Base-by-base conservation (phyloP, 2,888 invertebrate species). In the Chouioia cunea region DNA sequence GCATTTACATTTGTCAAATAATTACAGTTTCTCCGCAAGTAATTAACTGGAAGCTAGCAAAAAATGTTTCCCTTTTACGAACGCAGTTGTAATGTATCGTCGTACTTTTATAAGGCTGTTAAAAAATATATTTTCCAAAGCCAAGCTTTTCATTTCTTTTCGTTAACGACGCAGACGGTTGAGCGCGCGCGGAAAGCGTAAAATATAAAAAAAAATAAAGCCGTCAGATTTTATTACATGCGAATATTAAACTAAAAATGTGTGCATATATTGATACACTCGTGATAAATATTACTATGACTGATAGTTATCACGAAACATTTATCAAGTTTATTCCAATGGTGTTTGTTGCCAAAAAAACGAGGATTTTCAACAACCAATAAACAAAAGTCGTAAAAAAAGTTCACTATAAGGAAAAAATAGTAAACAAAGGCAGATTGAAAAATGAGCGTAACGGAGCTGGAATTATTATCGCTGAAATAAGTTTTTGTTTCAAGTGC, bases 211-310 rank as follows among this genome's bases (percentile, higher is more conserved):
- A 36, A 50, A 4, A 27, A 18, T 16, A 2, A 16, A 16, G 15
- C 3, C 20, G 16, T 8, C 14, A 46, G n/a, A 44, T 54, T 60
- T 67, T 60, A 67, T 67, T 50, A 36, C 36, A 36, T 6, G 53
- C 20, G 47, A 20, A 67, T 67, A 60, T 44, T 67, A 67, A 67
- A 67, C 54, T 18, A 20, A 47, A 54, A 27, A 48, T 22, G 23
- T 50, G 59, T n/a, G 36, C 36, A 60, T 47, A 44, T 59, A 52
- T 66, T 22, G 20, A 18, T 8, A 27, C 2, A 47, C 6, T 16
- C n/a, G 47, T 16, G n/a, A 47, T n/a, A n/a, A 56, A 36, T 36
- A 4, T 18, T 16, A 56, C 18, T 16, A 56, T 16, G 56, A 56
- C 6, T 43, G 43, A 18, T 18, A 36, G 43, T 18, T 43, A 16